phyloP scores from a whole-genome alignment of 2,888 invertebrate genomes.

The Drosophila putrida region DNA sequence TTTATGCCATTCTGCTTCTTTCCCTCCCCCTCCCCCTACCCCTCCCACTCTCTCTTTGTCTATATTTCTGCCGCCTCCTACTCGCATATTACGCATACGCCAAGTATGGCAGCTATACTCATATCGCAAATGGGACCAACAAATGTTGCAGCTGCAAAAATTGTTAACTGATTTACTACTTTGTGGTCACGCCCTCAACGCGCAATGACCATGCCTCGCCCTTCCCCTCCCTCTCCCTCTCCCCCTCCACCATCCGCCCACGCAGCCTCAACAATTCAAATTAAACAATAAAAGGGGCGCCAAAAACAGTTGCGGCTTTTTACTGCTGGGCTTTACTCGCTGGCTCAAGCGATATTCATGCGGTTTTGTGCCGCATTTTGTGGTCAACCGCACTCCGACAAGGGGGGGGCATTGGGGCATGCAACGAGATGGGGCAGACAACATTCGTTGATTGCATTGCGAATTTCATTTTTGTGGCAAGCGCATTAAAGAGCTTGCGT shows the following conservation, averaged over 20 bases:
- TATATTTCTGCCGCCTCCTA: too few species aligned
- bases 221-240: not conserved
- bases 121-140: conserved; percentile 13
- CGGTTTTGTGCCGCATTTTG: conserved; percentile 14
- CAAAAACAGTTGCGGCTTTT: conserved; percentile 53
- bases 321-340: conserved; percentile 13
- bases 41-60: not conserved
- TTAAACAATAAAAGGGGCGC: conserved; percentile 68
- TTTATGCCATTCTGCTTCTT: conserved; percentile 22
- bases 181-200: conserved; percentile 18
- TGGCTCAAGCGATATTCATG: conserved; percentile 22
- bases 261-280: conserved; percentile 54
- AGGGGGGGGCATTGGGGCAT: not conserved
- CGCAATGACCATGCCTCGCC: not conserved
- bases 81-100: conserved; percentile 51
- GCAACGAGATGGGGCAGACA: not conserved
- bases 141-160: conserved; percentile 25
- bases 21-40: not conserved
- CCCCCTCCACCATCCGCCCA: too few species aligned
- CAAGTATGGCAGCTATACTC: conserved; percentile 31
- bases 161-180: conserved; percentile 49
- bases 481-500: not conserved
- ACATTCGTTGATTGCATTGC: conserved; percentile 6
- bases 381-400: conserved; percentile 35
- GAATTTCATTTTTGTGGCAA: not conserved